Base-by-base conservation (phyloP, 2,797 vertebrate genomes). In the Darevskia nairensis region DNA sequence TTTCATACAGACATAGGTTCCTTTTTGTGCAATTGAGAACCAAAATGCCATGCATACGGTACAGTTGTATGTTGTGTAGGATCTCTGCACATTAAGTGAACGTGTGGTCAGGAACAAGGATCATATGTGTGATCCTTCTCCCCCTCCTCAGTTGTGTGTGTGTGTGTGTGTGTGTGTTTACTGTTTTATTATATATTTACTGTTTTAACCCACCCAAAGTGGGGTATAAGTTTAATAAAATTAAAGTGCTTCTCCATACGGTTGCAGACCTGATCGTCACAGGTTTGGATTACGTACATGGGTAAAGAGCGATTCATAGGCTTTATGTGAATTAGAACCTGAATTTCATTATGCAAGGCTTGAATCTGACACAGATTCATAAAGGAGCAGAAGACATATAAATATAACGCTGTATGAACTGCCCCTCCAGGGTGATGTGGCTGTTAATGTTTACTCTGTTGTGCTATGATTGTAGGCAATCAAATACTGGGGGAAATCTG, bases 321-420 rank as follows among this genome's bases (percentile, higher is more conserved):
- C 39, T 9, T 80, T 83, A 50, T 75, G 23, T 69, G 0, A 0
- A 2, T 8, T 0, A 44, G 0, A 2, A 82, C 80, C 61, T 74
- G 61, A 76, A 77, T 29, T 77, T 6, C 68, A 25, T 86, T 11
- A 35, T 35, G 55, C 6, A 78, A 35, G 11, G 59, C 72, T 23
- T 91, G 66, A 11, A 27, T 64, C 66, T 10, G 10, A 19, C 69
- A 2, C 35, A 64, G 25, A 32, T 25, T 82, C 59, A 50, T n/a
- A 50, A 8, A 27, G 71, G 78, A 82, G 10, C n/a, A 23, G 13
- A 66, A 6, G n/a, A 25, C 32, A 64, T 27, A 55, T 25, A 79
- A 86, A 44, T 55, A 32, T 46, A 69, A 59, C 11, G 39, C 35
- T 71, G 46, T 59, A 59, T n/a, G 35, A 68, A 66, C 44, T 69